Percentiles rank a stretch among this genome's conserved stretches.
phyloP scores from a whole-genome alignment of 2,113 vertebrate genomes.

The Helogale parvula region DNA sequence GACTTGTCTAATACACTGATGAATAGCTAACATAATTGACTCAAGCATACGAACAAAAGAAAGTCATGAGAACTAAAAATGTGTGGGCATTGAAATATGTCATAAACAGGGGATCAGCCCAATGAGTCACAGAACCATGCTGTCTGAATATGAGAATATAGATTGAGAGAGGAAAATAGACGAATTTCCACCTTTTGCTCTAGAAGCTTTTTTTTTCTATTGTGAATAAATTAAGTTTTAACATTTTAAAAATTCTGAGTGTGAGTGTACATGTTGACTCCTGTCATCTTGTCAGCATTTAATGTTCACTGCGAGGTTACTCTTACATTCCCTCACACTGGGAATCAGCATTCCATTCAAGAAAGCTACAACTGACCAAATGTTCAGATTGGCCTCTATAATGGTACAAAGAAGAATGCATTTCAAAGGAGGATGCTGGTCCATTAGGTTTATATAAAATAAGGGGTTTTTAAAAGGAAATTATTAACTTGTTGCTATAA shows the following conservation, averaged over 20 bases:
- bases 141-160: slow-evolving; percentile 35
- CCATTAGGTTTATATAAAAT: background rate
- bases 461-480: background rate
- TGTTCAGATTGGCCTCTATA: background rate
- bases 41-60: slow-evolving; percentile 80
- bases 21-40: slow-evolving; percentile 79
- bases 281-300: background rate
- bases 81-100: slow-evolving; percentile 83
- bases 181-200: slow-evolving; percentile 35
- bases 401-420: background rate
- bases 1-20: slow-evolving; percentile 76
- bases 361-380: background rate
- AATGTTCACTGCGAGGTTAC: background rate
- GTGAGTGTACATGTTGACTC: background rate
- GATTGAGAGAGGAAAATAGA: background rate
- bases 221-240: background rate
- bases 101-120: slow-evolving; percentile 70
- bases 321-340: background rate
- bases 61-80: slow-evolving; percentile 82
- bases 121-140: slow-evolving; percentile 47
- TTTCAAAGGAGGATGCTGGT: background rate
- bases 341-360: background rate
- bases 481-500: background rate
- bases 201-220: background rate
- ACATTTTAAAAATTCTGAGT: background rate